A percentile compares a stretch with the other conserved stretches of the same genome.
Conservation (phyloP, 2,113 vertebrate species). For the Hemiscyllium ocellatum region DNA sequence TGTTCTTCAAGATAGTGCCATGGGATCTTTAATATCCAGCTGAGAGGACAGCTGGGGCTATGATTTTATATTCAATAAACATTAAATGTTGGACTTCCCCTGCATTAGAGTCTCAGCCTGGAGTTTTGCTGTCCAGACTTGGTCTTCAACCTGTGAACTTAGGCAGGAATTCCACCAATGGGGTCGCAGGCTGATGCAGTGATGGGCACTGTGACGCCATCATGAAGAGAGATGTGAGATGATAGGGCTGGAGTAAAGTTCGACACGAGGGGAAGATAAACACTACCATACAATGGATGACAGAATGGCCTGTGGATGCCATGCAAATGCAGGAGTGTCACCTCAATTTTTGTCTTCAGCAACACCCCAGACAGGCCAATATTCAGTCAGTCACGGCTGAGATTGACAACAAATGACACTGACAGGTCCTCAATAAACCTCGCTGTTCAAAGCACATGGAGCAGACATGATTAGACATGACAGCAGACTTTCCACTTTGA, state of each 20-base stretch:
- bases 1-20: neutral
- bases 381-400: neutral
- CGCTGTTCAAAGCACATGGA: neutral
- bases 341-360: neutral
- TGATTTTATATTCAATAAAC: neutral
- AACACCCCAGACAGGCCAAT: neutral
- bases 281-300: neutral
- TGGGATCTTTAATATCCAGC: neutral
- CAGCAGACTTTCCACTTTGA: neutral
- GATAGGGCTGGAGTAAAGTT: neutral
- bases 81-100: neutral
- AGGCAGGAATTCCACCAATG: neutral
- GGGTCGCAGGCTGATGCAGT: neutral
- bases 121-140: neutral
- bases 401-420: neutral
- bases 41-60: neutral
- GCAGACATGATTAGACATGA: neutral
- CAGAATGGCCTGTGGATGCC: neutral
- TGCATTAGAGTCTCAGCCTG: neutral
- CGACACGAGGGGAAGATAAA: neutral
- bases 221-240: neutral
- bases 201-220: neutral
- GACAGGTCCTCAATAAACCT: neutral
- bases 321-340: neutral
- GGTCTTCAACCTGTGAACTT: neutral